Conservation (phyloP, 2,888 invertebrate species). For the Mythimna lalbum region DNA sequence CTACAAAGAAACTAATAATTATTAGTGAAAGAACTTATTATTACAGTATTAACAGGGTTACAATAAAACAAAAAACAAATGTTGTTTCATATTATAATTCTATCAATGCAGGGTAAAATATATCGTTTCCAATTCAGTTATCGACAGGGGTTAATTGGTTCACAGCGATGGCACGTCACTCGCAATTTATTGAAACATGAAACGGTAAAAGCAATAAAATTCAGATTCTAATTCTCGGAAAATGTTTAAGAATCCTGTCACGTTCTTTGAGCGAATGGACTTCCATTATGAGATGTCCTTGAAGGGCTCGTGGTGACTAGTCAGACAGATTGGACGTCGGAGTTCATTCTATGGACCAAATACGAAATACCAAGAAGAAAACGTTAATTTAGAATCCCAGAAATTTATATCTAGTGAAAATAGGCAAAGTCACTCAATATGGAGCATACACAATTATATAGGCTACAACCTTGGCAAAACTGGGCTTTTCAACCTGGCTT, state of each 20-base stretch:
- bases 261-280: conserved; percentile 34
- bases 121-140: conserved; percentile 40
- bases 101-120: conserved; percentile 28
- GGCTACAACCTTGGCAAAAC: too few species aligned
- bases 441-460: too few species aligned
- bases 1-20: too few species aligned
- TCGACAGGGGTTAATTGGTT: conserved; percentile 47
- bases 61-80: too few species aligned
- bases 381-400: background rate
- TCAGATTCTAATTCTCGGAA: conserved; percentile 30
- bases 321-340: background rate
- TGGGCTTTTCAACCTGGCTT: too few species aligned
- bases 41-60: too few species aligned
- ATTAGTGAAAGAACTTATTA: too few species aligned
- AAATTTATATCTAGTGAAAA: background rate
- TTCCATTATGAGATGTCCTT: conserved; percentile 41
- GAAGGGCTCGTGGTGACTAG: conserved; percentile 1
- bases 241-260: conserved; percentile 28
- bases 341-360: background rate
- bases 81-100: background rate
- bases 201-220: conserved; percentile 47
- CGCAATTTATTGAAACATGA: conserved; percentile 43
- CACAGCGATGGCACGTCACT: conserved; percentile 28
- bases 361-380: background rate
- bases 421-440: too few species aligned